Evolutionary conservation across 2,888 invertebrate species (phyloP).

Genomic region (Himalopsyche kuldschensis): DNA sequence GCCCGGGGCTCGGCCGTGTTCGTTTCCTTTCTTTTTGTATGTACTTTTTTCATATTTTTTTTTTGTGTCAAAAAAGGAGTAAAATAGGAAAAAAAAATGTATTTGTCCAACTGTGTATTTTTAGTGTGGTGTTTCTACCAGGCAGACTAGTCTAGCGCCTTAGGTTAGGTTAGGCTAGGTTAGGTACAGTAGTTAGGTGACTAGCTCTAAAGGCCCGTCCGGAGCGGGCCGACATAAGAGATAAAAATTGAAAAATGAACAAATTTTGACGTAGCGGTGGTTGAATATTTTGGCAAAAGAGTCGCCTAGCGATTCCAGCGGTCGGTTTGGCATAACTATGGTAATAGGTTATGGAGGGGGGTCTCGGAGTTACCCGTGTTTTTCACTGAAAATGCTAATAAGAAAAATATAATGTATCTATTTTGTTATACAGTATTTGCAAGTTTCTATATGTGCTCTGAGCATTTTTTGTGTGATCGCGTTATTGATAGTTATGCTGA

Average conservation of each 20-base stretch:
- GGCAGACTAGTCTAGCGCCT: slow-evolving; percentile 58
- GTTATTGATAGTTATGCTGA: slow-evolving; percentile 63
- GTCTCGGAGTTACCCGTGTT: slow-evolving; percentile 46
- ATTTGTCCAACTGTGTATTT: slow-evolving; percentile 61
- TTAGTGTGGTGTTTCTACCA: slow-evolving; percentile 61
- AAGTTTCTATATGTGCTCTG: slow-evolving; percentile 61
- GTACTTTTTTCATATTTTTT: slow-evolving; percentile 10
- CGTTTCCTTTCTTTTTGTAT: slow-evolving; percentile 23
- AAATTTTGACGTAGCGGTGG: slow-evolving; percentile 63
- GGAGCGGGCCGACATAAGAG: not conserved
- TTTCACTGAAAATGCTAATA: slow-evolving; percentile 41
- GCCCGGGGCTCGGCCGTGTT: not conserved
- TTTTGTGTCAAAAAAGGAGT: slow-evolving; percentile 23
- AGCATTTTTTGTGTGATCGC: slow-evolving; percentile 60
- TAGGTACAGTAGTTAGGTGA: slow-evolving; percentile 56
- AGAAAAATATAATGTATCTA: slow-evolving; percentile 59
- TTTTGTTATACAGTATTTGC: slow-evolving; percentile 64
- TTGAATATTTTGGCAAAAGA: slow-evolving; percentile 66
- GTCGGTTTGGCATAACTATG: slow-evolving; percentile 61
- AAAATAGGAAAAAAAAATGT: slow-evolving; percentile 46
- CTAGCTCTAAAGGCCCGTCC: slow-evolving; percentile 18
- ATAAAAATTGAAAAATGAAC: slow-evolving; percentile 43
- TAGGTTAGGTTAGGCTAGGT: slow-evolving; percentile 62
- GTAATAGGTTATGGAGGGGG: slow-evolving; percentile 52
- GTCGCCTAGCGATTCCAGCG: slow-evolving; percentile 47